These are phyloP conservation scores for Galbula dea DNA, from an alignment of 2,113 vertebrate species.

Conservation along the genomic window DNA sequence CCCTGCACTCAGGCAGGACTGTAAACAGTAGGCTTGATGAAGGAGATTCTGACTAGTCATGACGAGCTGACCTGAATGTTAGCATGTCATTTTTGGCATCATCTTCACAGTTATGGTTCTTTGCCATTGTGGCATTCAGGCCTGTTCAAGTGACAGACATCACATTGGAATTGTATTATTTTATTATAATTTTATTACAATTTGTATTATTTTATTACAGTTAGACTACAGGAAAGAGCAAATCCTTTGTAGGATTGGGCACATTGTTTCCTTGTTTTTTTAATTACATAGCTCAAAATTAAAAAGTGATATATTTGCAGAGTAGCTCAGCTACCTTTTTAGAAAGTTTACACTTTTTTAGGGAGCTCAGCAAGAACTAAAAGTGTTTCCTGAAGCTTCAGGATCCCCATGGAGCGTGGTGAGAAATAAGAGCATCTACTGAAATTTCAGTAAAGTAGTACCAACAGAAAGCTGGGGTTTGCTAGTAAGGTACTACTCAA, in stretches of 20 bases:
- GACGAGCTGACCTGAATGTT: background rate
- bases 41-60: background rate
- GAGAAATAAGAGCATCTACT: background rate
- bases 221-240: background rate
- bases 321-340: background rate
- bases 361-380: background rate
- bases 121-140: too few relatives aligned
- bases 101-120: background rate
- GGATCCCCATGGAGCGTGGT: background rate
- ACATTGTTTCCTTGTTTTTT: background rate
- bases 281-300: background rate
- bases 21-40: background rate
- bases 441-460: background rate
- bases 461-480: background rate
- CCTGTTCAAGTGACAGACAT: too few relatives aligned
- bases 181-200: background rate
- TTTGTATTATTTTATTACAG: background rate
- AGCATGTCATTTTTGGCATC: fast-evolving
- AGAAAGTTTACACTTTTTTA: background rate
- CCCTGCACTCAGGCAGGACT: background rate
- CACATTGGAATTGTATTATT: background rate
- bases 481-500: background rate
- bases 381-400: background rate
- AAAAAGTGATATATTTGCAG: background rate
- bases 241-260: background rate